Evolutionary conservation across 1,140 invertebrate species (phyloP).

Genomic region (Nephotettix cincticeps): DNA sequence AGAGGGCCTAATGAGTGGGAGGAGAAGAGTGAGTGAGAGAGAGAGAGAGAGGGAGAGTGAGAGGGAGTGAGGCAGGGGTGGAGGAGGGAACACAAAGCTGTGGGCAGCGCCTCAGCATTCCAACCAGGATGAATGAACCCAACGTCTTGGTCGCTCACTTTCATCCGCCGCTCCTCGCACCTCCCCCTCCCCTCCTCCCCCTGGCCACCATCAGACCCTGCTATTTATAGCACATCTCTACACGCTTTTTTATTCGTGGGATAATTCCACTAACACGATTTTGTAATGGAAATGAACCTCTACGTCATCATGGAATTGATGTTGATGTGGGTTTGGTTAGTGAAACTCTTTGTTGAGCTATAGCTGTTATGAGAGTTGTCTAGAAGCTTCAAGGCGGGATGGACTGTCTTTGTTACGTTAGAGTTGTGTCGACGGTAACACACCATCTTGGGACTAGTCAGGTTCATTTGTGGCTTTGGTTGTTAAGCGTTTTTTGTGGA

Average conservation of each 20-base stretch:
- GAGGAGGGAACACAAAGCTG: neutral
- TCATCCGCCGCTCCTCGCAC: slow-evolving; percentile 17
- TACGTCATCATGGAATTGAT: neutral
- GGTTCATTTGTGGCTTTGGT: too few relatives aligned
- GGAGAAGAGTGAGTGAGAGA: neutral
- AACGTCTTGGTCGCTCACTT: neutral
- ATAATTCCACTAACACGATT: slow-evolving; percentile 10
- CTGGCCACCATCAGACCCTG: neutral
- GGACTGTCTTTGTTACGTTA: too few relatives aligned
- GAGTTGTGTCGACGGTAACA: too few relatives aligned
- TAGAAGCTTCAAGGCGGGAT: too few relatives aligned
- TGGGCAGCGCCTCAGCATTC: slow-evolving; percentile 4
- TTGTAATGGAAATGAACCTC: slow-evolving; percentile 4
- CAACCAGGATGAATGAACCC: slow-evolving; percentile 15
- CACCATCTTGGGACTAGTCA: too few relatives aligned
- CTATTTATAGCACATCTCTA: slow-evolving; percentile 4
- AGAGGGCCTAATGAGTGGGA: slow-evolving; percentile 7
- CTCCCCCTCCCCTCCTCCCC: slow-evolving; percentile 3
- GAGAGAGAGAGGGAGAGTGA: neutral
- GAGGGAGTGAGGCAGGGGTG: too few relatives aligned
- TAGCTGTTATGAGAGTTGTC: too few relatives aligned
- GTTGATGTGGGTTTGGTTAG: neutral
- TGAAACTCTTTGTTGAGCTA: too few relatives aligned
- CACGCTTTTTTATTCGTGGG: neutral
- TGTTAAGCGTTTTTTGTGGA: too few relatives aligned